Evolutionary conservation across 2,888 invertebrate genomes (phyloP).

Genomic region (Aleiodes testaceus): DNA sequence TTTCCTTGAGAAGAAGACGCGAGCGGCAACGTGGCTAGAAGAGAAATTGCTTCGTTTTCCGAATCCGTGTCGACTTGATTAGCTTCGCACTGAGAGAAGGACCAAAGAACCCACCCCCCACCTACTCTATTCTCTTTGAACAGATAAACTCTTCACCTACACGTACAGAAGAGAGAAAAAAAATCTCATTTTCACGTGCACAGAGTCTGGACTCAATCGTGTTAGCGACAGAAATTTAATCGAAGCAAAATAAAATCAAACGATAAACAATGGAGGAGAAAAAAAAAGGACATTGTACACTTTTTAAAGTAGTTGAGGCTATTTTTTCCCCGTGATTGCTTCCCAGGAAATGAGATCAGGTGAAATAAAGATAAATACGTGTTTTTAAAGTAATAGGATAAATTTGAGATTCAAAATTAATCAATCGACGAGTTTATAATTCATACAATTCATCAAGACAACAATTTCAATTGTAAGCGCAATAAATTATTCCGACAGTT

Average conservation of each 20-base stretch:
- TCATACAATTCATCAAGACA: background rate
- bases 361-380: slow-evolving; percentile 42
- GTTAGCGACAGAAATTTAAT: slow-evolving; percentile 34
- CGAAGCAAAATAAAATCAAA: slow-evolving; percentile 33
- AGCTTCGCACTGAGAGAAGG: slow-evolving; percentile 50
- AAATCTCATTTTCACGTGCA: slow-evolving; percentile 23
- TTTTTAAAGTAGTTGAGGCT: slow-evolving; percentile 39
- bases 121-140: slow-evolving; percentile 35
- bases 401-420: slow-evolving; percentile 23
- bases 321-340: slow-evolving; percentile 13
- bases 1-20: slow-evolving; percentile 46
- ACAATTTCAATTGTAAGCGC: slow-evolving; percentile 19
- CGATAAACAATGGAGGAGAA: slow-evolving; percentile 38
- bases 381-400: slow-evolving; percentile 4
- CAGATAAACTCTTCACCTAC: slow-evolving; percentile 8
- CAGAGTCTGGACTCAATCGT: slow-evolving; percentile 21
- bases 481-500: slow-evolving; percentile 1
- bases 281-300: slow-evolving; percentile 31
- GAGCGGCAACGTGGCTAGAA: slow-evolving; percentile 61
- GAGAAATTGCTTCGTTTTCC: slow-evolving; percentile 66
- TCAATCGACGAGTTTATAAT: slow-evolving; percentile 24
- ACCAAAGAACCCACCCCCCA: slow-evolving; percentile 17
- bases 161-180: slow-evolving; percentile 14
- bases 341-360: slow-evolving; percentile 41
- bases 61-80: slow-evolving; percentile 64